phyloP scores from a whole-genome alignment of 2,888 invertebrate species.

The Amiota minor region DNA sequence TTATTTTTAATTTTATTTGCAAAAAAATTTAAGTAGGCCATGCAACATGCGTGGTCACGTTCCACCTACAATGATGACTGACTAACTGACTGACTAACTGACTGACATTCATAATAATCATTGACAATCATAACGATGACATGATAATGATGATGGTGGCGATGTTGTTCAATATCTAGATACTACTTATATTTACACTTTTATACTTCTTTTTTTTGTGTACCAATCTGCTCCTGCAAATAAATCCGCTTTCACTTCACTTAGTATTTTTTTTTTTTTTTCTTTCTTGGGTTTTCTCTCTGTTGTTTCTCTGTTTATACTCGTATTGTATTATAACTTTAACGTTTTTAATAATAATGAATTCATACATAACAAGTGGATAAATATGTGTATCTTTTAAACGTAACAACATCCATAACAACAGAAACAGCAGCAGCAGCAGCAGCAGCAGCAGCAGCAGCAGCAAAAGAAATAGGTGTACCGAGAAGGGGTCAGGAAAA shows the following conservation, averaged over 20 bases:
- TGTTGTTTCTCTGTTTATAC: not conserved
- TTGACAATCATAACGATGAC: not conserved
- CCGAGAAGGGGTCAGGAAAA: no score
- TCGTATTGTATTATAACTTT: not conserved
- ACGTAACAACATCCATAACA: not conserved
- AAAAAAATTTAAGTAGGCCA: slow-evolving; percentile 25
- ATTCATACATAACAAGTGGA: not conserved
- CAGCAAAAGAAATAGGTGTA: not conserved
- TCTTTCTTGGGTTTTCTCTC: not conserved
- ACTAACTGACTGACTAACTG: no score
- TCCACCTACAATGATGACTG: not conserved
- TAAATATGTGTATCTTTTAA: not conserved
- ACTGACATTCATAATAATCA: not conserved
- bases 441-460: not conserved
- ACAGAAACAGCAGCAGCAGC: not conserved
- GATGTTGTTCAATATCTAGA: not conserved
- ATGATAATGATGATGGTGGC: not conserved
- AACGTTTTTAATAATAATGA: not conserved
- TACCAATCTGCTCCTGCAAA: slow-evolving; percentile 15
- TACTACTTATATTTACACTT: not conserved
- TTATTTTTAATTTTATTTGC: not conserved
- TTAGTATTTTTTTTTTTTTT: not conserved
- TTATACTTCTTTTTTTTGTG: not conserved
- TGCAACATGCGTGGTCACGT: slow-evolving; percentile 30
- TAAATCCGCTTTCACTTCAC: slow-evolving; percentile 14